Conservation (phyloP, 1,140 invertebrate species). For the Panagrolaimus sp. region DNA sequence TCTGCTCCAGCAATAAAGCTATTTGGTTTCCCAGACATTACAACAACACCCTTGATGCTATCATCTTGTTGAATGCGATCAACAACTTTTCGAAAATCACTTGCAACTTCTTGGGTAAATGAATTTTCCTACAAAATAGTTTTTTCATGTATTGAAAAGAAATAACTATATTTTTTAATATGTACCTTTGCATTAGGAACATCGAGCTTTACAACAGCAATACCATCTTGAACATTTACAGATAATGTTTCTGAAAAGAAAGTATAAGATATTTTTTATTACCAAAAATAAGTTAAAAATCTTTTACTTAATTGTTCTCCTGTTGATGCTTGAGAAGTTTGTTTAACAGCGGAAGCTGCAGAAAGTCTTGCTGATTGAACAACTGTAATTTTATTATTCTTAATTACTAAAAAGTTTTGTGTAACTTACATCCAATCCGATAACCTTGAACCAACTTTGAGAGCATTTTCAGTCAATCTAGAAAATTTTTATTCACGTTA, state of each 20-base stretch:
- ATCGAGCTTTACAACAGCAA: constrained; percentile 55
- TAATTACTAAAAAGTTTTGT: not conserved
- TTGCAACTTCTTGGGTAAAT: constrained; percentile 37
- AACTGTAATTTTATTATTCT: not conserved
- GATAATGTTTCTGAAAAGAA: constrained; percentile 35
- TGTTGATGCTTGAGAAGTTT: not conserved
- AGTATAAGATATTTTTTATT: not conserved
- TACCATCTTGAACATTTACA: constrained; percentile 35
- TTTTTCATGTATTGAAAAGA: too few species aligned
- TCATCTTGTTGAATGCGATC: constrained; percentile 58
- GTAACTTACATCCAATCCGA: not conserved
- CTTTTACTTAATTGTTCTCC: not conserved
- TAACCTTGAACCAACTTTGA: constrained; percentile 10
- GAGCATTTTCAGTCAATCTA: not conserved
- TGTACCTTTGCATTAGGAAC: constrained; percentile 47
- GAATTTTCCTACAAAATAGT: too few species aligned
- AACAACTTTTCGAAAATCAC: constrained; percentile 36
- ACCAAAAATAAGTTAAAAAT: not conserved
- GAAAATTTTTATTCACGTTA: too few species aligned
- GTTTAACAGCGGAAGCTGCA: too few species aligned
- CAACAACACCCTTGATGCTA: constrained; percentile 74
- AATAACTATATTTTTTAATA: too few species aligned
- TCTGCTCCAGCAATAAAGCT: constrained; percentile 97
- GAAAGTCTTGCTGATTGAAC: not conserved
- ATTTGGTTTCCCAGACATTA: constrained; percentile 88